Evolutionary conservation across 2,113 vertebrate species (phyloP).

Genomic region (Gorsachius goisagi): DNA sequence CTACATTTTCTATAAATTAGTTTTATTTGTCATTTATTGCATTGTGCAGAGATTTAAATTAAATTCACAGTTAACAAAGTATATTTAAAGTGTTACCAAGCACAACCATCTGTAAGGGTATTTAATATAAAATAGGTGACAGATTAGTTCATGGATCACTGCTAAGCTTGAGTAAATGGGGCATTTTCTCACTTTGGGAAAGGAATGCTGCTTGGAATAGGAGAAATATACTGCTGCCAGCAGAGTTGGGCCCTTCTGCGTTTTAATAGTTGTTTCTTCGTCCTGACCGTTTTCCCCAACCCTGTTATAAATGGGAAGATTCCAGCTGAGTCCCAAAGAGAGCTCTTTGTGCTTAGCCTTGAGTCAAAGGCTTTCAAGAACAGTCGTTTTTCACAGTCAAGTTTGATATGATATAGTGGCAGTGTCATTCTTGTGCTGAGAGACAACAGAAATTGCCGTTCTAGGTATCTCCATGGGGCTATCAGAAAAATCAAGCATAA

Average conservation of each 20-base stretch:
- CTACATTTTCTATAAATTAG: not conserved
- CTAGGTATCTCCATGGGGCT: not conserved
- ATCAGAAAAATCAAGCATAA: not conserved
- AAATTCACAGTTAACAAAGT: not conserved
- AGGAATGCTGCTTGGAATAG: not conserved
- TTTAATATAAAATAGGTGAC: not conserved
- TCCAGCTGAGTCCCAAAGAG: not conserved
- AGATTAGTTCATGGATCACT: not conserved
- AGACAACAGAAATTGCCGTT: not conserved
- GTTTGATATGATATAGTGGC: rapidly evolving
- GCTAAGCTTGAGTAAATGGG: not conserved
- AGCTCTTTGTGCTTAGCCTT: not conserved
- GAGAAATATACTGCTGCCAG: not conserved
- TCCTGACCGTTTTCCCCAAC: not conserved
- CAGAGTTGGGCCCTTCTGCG: not conserved
- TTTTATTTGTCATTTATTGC: not conserved
- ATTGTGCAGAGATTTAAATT: not conserved
- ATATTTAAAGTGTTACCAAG: not conserved
- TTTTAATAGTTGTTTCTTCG: not conserved
- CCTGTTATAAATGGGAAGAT: not conserved
- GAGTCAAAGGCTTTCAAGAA: not conserved
- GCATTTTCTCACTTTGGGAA: not conserved
- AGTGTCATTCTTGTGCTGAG: not conserved
- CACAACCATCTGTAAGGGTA: not conserved
- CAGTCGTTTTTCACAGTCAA: not conserved